These are phyloP conservation scores for Chloropsis cyanopogon DNA, from an alignment of 2,113 vertebrate genomes.

Conservation along the genomic window DNA sequence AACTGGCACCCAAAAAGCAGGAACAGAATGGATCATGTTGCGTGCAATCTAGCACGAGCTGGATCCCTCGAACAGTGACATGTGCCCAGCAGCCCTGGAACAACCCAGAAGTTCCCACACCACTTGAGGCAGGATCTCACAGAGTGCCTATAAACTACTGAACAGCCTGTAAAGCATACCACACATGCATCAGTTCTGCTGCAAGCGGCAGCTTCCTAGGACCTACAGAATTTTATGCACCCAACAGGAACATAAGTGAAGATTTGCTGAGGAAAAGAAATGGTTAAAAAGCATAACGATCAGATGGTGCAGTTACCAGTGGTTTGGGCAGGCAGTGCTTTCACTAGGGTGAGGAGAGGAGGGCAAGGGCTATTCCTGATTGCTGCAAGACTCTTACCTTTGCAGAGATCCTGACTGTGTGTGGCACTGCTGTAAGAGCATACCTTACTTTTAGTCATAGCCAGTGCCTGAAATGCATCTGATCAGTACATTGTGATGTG, in stretches of 20 bases:
- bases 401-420: background rate
- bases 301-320: background rate
- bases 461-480: background rate
- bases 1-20: background rate
- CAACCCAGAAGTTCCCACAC: background rate
- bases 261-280: background rate
- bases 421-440: background rate
- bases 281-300: background rate
- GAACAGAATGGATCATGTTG: background rate
- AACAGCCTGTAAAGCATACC: conserved; percentile 21
- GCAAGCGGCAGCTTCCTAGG: background rate
- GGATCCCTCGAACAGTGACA: background rate
- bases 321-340: background rate
- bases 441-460: background rate
- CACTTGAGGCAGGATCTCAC: background rate
- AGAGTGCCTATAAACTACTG: background rate
- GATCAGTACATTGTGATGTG: background rate
- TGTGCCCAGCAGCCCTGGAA: conserved; percentile 26
- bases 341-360: background rate
- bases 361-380: background rate
- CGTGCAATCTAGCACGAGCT: background rate
- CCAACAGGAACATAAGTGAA: background rate
- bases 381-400: background rate
- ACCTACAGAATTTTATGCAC: background rate
- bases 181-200: background rate